Percentiles rank a stretch among this genome's conserved stretches.
These are phyloP conservation scores for Loris lydekkerianus DNA, from an alignment of 2,797 vertebrate species.

Conservation along the genomic window DNA sequence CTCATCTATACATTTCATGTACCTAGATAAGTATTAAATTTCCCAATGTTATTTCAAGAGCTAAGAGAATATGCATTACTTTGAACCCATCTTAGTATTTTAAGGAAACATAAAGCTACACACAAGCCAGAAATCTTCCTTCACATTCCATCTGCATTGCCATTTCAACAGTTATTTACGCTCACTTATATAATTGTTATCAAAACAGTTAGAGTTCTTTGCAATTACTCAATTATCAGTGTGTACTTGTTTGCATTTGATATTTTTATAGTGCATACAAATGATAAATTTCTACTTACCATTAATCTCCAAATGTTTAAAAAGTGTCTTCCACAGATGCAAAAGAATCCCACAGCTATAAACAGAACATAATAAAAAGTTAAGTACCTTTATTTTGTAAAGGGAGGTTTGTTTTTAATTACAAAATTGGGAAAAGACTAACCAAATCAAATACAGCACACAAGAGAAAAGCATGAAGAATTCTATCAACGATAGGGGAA, in stretches of 20 bases:
- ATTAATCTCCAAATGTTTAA: not conserved
- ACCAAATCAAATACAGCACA: not conserved
- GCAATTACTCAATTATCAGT: not conserved
- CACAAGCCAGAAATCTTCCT: not conserved
- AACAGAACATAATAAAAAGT: not conserved
- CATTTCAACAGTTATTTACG: not conserved
- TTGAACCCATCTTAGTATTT: not conserved
- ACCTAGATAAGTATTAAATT: not conserved
- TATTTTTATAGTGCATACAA: not conserved
- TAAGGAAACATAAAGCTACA: not conserved
- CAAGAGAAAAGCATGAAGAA: not conserved
- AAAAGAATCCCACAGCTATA: not conserved
- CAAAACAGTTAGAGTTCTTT: not conserved
- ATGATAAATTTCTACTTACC: not conserved
- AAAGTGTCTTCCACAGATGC: not conserved
- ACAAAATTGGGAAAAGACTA: not conserved
- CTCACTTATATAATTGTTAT: not conserved
- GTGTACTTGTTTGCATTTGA: not conserved
- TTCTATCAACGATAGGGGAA: not conserved
- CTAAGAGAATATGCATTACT: not conserved
- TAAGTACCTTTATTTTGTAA: not conserved
- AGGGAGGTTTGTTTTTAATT: not conserved
- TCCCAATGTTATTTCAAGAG: not conserved
- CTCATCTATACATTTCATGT: not conserved
- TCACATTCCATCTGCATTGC: not conserved